phyloP scores from a whole-genome alignment of 2,888 invertebrate species.

The Caradrina kadenii region DNA sequence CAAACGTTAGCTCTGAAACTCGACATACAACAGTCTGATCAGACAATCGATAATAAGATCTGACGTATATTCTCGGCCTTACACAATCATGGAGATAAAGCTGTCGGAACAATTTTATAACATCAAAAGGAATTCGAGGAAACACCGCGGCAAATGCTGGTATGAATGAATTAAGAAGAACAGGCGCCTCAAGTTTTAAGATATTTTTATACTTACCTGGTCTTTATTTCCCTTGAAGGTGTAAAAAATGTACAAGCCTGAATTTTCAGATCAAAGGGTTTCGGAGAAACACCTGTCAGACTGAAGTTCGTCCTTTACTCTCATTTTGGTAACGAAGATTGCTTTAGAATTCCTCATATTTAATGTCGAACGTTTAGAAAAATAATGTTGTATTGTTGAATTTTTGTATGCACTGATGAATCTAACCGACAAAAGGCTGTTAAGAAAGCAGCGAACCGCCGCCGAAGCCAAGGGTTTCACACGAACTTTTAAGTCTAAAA shows the following conservation, averaged over 20 bases:
- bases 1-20: too few relatives aligned
- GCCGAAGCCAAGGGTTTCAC: too few relatives aligned
- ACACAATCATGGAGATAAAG: constrained; percentile 36
- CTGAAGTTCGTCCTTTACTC: constrained; percentile 29
- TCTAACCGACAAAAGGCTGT: too few relatives aligned
- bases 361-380: too few relatives aligned
- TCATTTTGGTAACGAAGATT: constrained; percentile 22
- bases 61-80: background rate
- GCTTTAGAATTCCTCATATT: constrained; percentile 29
- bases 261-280: constrained; percentile 44
- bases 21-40: background rate
- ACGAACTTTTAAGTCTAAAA: too few relatives aligned
- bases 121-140: constrained; percentile 9
- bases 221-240: constrained; percentile 42
- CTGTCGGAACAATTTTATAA: constrained; percentile 4
- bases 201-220: constrained; percentile 27
- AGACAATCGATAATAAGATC: background rate
- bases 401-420: too few relatives aligned
- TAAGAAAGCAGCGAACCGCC: too few relatives aligned
- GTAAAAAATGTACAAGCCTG: constrained; percentile 27
- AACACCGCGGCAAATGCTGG: constrained; percentile 27
- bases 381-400: too few relatives aligned
- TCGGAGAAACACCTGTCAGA: constrained; percentile 11
- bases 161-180: constrained; percentile 28
- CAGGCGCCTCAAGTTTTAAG: constrained; percentile 18